A percentile compares a stretch with the other conserved stretches of the same genome.
Conservation (phyloP, 1,140 invertebrate species). For the Mesaphorura yosii region DNA sequence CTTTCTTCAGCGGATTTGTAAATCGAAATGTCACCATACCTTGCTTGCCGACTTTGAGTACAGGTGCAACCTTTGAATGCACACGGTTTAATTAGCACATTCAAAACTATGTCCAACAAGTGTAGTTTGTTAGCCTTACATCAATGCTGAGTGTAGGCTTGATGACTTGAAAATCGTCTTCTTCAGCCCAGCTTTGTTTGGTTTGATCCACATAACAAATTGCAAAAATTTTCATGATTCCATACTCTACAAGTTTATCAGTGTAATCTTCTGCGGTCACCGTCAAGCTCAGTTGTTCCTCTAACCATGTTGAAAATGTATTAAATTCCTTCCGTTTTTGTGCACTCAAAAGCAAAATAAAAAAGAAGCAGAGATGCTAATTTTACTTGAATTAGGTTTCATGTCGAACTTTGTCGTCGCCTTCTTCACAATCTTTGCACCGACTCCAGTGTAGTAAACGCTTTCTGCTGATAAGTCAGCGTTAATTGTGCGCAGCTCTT, state of each 20-base stretch:
- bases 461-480: conserved; percentile 52
- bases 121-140: conserved; percentile 5
- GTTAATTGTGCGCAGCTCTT: conserved; percentile 49
- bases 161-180: conserved; percentile 59
- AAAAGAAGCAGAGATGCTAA: neutral
- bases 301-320: conserved; percentile 35
- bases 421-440: conserved; percentile 54
- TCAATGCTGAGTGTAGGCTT: conserved; percentile 42
- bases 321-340: too few relatives aligned
- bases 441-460: conserved; percentile 66
- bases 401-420: conserved; percentile 50
- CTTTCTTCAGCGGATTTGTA: conserved; percentile 51
- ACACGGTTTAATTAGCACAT: neutral
- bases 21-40: conserved; percentile 49
- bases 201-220: conserved; percentile 59
- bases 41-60: conserved; percentile 44
- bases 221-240: conserved; percentile 58
- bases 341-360: too few relatives aligned
- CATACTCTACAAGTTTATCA: conserved; percentile 59
- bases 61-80: conserved; percentile 43
- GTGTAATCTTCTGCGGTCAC: conserved; percentile 53
- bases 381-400: conserved; percentile 44
- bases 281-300: conserved; percentile 46
- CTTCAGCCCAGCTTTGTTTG: conserved; percentile 58
- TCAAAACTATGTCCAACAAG: too few relatives aligned